Conservation (phyloP, 2,113 vertebrate species). For the Columbina picui region DNA sequence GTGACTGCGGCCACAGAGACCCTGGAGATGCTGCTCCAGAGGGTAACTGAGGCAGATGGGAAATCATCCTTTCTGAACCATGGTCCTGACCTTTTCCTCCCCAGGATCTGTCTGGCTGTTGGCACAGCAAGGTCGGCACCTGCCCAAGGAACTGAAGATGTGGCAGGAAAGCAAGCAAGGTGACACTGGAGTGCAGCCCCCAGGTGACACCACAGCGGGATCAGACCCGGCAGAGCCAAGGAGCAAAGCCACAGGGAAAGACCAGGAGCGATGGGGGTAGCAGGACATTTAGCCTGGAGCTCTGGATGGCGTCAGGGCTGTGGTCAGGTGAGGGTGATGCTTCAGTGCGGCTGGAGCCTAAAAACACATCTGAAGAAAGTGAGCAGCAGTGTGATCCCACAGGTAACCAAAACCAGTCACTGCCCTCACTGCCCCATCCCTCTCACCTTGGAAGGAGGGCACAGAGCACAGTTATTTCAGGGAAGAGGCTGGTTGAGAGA, state of each 20-base stretch:
- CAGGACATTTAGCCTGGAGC: neutral
- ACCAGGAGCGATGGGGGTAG: neutral
- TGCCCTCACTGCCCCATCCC: neutral
- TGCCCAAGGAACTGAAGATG: neutral
- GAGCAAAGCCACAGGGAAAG: neutral
- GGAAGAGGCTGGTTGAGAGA: neutral
- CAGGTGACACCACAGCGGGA: neutral
- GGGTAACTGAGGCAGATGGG: neutral
- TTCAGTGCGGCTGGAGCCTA: rapidly evolving
- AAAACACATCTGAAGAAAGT: neutral
- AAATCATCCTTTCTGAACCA: neutral
- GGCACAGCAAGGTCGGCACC: neutral
- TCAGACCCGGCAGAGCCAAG: rapidly evolving
- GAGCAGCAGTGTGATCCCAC: rapidly evolving
- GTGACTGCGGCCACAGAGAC: rapidly evolving
- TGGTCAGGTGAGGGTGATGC: rapidly evolving
- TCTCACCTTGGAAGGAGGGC: neutral
- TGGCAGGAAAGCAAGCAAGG: neutral
- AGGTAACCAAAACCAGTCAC: rapidly evolving
- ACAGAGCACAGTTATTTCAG: no score
- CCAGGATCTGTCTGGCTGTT: rapidly evolving
- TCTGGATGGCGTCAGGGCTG: rapidly evolving
- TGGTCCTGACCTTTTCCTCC: neutral
- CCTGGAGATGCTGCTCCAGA: rapidly evolving
- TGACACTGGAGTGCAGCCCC: neutral